These are phyloP conservation scores for Apamea crenata DNA, from an alignment of 2,888 invertebrate genomes.

Conservation along the genomic window DNA sequence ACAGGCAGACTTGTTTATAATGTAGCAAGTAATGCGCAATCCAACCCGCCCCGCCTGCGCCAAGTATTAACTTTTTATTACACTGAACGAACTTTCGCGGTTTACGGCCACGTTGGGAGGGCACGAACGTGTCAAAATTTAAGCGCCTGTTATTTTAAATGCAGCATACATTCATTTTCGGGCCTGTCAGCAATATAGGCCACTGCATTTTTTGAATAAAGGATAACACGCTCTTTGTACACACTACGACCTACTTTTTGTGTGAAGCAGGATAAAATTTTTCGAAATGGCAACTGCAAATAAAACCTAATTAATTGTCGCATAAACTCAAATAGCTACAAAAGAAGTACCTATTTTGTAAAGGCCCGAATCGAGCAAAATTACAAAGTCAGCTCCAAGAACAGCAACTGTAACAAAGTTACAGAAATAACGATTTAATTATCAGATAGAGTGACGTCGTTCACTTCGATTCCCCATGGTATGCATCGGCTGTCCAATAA, in stretches of 20 bases:
- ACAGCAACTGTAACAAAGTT: slow-evolving; percentile 35
- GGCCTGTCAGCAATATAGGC: slow-evolving; percentile 56
- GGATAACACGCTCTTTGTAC: slow-evolving; percentile 15
- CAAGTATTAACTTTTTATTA: slow-evolving; percentile 89
- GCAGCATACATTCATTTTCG: slow-evolving; percentile 62
- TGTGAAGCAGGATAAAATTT: neutral
- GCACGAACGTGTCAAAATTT: slow-evolving; percentile 78
- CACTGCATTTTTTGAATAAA: slow-evolving; percentile 56
- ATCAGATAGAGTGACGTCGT: slow-evolving; percentile 55
- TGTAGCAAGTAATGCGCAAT: slow-evolving; percentile 88
- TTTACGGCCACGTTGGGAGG: slow-evolving; percentile 80
- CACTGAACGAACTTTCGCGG: slow-evolving; percentile 85
- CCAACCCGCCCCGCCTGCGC: slow-evolving; percentile 81
- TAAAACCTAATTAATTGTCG: neutral
- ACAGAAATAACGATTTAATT: slow-evolving; percentile 58
- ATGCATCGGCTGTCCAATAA: slow-evolving; percentile 79
- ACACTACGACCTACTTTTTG: slow-evolving; percentile 2
- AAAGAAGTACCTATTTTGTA: slow-evolving; percentile 10
- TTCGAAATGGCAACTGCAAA: slow-evolving; percentile 2
- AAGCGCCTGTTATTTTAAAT: slow-evolving; percentile 71
- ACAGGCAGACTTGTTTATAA: slow-evolving; percentile 89
- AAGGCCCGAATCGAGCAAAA: slow-evolving; percentile 17
- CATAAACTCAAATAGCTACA: slow-evolving; percentile 15
- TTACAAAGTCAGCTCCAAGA: slow-evolving; percentile 26
- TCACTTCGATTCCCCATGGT: slow-evolving; percentile 66